Evolutionary conservation across 1,140 invertebrate species (phyloP), one percentile per base, ranked within the genome.

Genomic region (Eueides isabella): DNA sequence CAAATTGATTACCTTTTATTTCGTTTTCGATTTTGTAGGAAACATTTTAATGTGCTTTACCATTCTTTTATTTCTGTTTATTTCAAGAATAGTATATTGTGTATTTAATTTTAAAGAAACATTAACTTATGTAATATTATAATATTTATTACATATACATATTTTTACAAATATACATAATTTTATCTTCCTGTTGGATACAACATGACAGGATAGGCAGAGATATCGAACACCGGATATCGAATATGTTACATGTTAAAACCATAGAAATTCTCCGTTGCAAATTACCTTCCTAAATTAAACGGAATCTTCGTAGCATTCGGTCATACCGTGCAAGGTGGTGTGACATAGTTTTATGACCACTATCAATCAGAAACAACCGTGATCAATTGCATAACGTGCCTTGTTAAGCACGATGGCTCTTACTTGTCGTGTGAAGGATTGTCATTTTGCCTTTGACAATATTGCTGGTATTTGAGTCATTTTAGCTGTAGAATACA

Each of bases 1-100:
- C n/a, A 48, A 48, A 48, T 48, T 48, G 41, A 48, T 48, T n/a
- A 48, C 41, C n/a, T 48, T 48, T 48, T 48, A 48, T 48, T 48
- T 48, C n/a, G 41, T 48, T 48, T 48, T 48, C 41, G n/a, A 48
- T 48, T 48, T 48, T 48, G 41, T 48, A 23, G n/a, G n/a, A 7
- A 19, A 19, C 5, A 7, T 48, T 48, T 9, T 48, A 48, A 48
- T 23, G 16, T 5, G n/a, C 7, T 48, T 48, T 7, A 44, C 41
- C 5, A 44, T 44, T 44, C n/a, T 44, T 7, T n/a, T 44, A 19
- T 44, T 16, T 44, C n/a, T 19, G n/a, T 44, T 5, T 44, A 44
- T 5, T 19, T 1, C 5, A 44, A 44, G 6, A 19, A 44, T 6
- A 7, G 2, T n/a, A 38, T 38, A 38, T 16, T 38, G 35, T 38